phyloP scores from a whole-genome alignment of 2,888 invertebrate species.

The Aphrophora alni region DNA sequence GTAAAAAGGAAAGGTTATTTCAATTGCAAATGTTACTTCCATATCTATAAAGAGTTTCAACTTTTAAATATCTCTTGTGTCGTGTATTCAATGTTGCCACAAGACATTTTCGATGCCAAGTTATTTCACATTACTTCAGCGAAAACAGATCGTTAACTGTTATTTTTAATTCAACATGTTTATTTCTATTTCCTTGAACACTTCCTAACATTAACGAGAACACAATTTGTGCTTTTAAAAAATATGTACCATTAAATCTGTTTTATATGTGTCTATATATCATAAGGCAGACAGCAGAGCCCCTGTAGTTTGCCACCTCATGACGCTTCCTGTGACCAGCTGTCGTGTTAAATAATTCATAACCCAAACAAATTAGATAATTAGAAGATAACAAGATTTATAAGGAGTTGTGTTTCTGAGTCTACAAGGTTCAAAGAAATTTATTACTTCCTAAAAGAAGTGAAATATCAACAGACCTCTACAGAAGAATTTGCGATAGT shows the following conservation, averaged over 20 bases:
- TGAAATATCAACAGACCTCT: not conserved
- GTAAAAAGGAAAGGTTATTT: too few relatives aligned
- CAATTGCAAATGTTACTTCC: too few relatives aligned
- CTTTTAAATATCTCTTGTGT: too few relatives aligned
- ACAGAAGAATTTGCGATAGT: not conserved
- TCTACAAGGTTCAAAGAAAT: not conserved
- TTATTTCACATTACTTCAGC: too few relatives aligned
- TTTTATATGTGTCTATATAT: not conserved
- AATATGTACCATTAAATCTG: not conserved
- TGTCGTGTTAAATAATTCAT: not conserved
- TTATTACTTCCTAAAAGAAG: conserved; percentile 2
- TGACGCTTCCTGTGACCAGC: not conserved
- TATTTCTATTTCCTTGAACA: not conserved
- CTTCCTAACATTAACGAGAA: not conserved
- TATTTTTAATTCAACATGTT: not conserved
- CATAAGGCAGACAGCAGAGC: not conserved
- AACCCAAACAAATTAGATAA: conserved; percentile 6
- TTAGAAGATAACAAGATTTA: conserved; percentile 1
- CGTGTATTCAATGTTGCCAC: too few relatives aligned
- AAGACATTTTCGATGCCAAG: too few relatives aligned
- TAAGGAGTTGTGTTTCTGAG: not conserved
- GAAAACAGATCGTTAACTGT: too few relatives aligned
- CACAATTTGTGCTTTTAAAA: not conserved
- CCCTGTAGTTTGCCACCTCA: not conserved
- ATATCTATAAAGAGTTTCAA: too few relatives aligned